Evolutionary conservation across 2,113 vertebrate species (phyloP).

Genomic region (Plecturocebus donacophilus): DNA sequence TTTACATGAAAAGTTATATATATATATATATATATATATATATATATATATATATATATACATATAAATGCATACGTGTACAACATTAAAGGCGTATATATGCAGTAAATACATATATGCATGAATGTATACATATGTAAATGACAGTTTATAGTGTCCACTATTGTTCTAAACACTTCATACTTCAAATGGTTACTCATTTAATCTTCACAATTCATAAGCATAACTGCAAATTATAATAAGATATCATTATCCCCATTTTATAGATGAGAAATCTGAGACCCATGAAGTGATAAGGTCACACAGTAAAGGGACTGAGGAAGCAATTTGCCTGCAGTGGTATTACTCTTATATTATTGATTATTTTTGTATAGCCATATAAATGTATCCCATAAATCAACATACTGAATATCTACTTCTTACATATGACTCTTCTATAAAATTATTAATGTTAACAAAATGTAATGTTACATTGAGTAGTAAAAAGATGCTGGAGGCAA

Average conservation of each 20-base stretch:
- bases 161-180: background rate
- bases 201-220: background rate
- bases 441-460: background rate
- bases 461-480: background rate
- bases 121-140: too few species aligned
- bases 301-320: background rate
- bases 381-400: background rate
- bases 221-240: background rate
- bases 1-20: background rate
- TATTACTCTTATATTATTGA: background rate
- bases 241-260: background rate
- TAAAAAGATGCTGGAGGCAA: background rate
- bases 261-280: background rate
- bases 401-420: background rate
- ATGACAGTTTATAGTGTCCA: background rate
- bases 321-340: background rate
- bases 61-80: background rate
- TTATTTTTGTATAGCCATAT: background rate
- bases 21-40: rapidly evolving
- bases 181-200: background rate
- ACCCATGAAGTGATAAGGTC: rapidly evolving
- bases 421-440: background rate
- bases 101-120: background rate
- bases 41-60: background rate
- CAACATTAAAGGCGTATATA: too few species aligned